Conservation (phyloP, 1,140 invertebrate species). For the Alviniconcha marisindica region DNA sequence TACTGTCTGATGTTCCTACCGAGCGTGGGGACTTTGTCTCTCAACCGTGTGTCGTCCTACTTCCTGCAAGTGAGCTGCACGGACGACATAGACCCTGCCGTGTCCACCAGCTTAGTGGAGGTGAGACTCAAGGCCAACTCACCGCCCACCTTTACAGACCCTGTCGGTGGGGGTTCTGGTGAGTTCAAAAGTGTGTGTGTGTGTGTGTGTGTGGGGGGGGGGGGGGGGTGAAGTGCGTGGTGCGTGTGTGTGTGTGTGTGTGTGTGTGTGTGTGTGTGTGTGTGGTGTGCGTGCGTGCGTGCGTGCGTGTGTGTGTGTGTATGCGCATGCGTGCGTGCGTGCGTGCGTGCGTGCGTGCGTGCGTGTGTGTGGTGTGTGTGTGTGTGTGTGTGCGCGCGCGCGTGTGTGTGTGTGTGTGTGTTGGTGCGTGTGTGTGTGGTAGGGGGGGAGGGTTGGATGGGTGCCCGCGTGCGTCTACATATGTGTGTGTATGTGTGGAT, state of each 20-base stretch:
- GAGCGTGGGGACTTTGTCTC: neutral
- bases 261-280: no score
- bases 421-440: neutral
- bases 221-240: no score
- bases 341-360: conserved; percentile 14
- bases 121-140: neutral
- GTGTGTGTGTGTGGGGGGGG: no score
- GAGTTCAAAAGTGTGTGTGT: neutral
- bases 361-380: conserved; percentile 25
- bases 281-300: no score
- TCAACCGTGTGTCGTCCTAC: neutral
- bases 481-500: no score
- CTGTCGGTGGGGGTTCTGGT: neutral
- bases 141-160: neutral
- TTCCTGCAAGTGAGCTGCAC: neutral
- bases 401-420: conserved; percentile 18
- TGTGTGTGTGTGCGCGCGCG: conserved; percentile 14
- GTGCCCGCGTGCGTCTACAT: neutral
- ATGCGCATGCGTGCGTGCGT: no score
- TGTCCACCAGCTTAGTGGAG: neutral
- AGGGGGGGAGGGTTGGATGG: neutral
- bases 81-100: neutral
- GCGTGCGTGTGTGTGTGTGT: no score
- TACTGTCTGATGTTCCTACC: conserved; percentile 18
- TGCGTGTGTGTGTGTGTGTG: no score